Conservation (phyloP, 2,113 vertebrate species). For the Phodopus roborovskii region DNA sequence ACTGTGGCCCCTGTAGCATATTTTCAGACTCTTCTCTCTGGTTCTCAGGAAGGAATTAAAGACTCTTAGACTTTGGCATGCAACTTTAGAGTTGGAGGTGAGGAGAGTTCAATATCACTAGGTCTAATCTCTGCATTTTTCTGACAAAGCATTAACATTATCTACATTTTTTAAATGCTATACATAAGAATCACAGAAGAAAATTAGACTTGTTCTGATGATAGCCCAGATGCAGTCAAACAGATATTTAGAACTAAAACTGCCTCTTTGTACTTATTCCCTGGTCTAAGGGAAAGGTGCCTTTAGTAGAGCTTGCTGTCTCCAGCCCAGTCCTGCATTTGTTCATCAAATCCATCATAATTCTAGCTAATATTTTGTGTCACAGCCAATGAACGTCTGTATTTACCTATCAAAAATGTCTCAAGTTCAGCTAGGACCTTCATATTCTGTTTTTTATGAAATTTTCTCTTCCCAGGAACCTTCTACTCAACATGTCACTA, state of each 20-base stretch:
- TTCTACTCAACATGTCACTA: not conserved
- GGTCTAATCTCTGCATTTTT: not conserved
- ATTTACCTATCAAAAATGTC: not conserved
- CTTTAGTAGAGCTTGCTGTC: not conserved
- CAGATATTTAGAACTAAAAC: not conserved
- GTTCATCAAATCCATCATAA: no score
- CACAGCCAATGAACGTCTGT: not conserved
- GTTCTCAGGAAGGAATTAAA: not conserved
- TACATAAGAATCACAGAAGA: not conserved
- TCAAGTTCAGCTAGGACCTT: not conserved
- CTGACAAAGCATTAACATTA: not conserved
- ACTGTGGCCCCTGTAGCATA: not conserved
- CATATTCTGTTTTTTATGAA: not conserved
- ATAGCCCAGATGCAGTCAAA: not conserved
- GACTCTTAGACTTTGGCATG: not conserved
- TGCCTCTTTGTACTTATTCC: not conserved
- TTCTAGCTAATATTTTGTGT: not conserved
- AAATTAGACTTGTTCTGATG: not conserved
- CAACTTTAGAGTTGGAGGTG: not conserved
- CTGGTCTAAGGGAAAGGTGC: accelerated
- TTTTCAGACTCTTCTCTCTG: not conserved
- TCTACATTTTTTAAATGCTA: constrained; percentile 2
- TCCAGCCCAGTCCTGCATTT: not conserved
- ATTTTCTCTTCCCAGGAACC: not conserved
- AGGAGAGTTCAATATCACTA: not conserved